Evolutionary conservation across 2,797 vertebrate genomes (phyloP), one percentile per base, ranked within the genome.

Genomic region (Benthosema pterotum): DNA sequence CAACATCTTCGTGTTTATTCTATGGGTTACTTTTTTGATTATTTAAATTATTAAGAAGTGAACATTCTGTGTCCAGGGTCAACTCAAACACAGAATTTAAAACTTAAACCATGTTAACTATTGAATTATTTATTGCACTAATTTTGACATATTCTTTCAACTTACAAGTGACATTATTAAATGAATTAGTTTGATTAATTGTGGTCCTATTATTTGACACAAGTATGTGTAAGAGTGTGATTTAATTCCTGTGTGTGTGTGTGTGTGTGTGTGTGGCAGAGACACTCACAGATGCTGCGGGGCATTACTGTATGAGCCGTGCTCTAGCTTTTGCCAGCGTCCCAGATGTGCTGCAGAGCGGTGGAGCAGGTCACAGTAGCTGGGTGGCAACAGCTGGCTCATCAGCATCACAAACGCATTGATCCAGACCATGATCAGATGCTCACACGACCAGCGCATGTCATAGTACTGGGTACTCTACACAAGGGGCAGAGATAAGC

Each of bases 401-500:
- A 96, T 99, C 72, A 99, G 91, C 97, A 99, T 99, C 82, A 99
- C 98, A 42, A 99, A 99, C 13, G 98, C 97, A 28, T 99, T 99
- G 90, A 99, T 97, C 98, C 98, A 99, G 85, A 99, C 97, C 97
- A 99, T 99, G 83, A 99, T 98, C 82, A 99, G 94, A 78, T 99
- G 98, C 86, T 99, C 98, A 17, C 98, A 99, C 15, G 98, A 99
- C 98, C 98, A 99, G 75, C 97, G 96, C 98, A 99, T 99, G 91
- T 99, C 98, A 1, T 99, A 99, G 92, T 99, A 99, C 91, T 99
- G 98, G 0, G 98, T 99, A 84, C 97, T 99, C 98, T 99, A 89
- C 17, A 69, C 87, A 15, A 9, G 11, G 48, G 1, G 13, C 19
- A 18, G 16, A 50, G 11, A 43, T 13, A 8, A 22, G 11, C 5